A percentile compares a stretch with the other conserved stretches of the same genome.
phyloP scores from a whole-genome alignment of 1,140 invertebrate species.

The Drosophila pallidifrons region DNA sequence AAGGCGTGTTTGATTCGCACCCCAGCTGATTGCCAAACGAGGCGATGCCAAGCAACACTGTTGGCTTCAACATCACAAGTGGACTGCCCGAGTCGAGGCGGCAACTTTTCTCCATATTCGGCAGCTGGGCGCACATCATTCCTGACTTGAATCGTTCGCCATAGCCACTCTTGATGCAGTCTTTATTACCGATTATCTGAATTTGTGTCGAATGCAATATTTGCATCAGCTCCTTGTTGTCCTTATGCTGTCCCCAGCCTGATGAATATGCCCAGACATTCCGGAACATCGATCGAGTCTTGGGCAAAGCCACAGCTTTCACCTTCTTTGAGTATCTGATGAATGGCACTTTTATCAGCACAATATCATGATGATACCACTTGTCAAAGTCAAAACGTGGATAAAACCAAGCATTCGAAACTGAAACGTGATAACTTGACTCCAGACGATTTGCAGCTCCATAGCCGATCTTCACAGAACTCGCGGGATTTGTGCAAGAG shows the following conservation, averaged over 20 bases:
- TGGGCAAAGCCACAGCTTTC: not conserved
- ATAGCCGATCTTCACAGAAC: slow-evolving; percentile 16
- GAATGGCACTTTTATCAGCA: slow-evolving; percentile 21
- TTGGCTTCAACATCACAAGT: slow-evolving; percentile 7
- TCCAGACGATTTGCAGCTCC: not conserved
- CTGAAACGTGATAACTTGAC: not conserved
- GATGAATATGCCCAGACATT: not conserved
- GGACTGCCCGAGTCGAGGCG: slow-evolving; percentile 45
- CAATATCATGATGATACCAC: slow-evolving; percentile 25
- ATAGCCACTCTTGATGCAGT: slow-evolving; percentile 16
- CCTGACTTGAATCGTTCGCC: not conserved
- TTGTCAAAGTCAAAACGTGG: slow-evolving; percentile 5
- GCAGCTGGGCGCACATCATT: slow-evolving; percentile 28
- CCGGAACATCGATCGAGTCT: not conserved
- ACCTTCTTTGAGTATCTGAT: slow-evolving; percentile 1
- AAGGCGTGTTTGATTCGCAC: slow-evolving; percentile 8
- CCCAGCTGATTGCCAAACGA: slow-evolving; percentile 30
- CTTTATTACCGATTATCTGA: not conserved
- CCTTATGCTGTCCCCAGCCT: slow-evolving; percentile 41
- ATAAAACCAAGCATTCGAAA: slow-evolving; percentile 7
- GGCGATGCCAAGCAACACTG: slow-evolving; percentile 23
- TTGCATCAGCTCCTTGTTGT: not conserved
- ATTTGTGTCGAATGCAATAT: slow-evolving; percentile 22
- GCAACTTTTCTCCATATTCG: slow-evolving; percentile 26
- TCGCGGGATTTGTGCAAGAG: slow-evolving; percentile 26